Evolutionary conservation across 2,797 vertebrate species (phyloP).

Genomic region (Tenualosa ilisha): DNA sequence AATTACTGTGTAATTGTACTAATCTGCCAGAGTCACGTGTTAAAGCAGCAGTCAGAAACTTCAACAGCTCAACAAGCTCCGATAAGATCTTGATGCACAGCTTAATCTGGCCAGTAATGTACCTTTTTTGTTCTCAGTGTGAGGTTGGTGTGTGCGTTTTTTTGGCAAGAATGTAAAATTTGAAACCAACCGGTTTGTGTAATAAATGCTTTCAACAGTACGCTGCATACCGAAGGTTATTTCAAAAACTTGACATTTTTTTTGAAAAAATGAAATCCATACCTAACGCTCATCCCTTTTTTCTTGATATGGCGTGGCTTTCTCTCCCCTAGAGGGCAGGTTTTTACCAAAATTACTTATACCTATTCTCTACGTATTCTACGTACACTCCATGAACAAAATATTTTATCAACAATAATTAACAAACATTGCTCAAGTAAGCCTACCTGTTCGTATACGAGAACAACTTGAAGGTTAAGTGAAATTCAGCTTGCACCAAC

Average conservation of each 20-base stretch:
- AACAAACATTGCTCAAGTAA: not conserved
- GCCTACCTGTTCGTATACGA: not conserved
- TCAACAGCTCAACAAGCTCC: not conserved
- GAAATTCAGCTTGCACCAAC: not conserved
- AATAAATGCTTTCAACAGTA: conserved; percentile 6
- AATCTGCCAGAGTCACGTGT: not conserved
- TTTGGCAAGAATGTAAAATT: not conserved
- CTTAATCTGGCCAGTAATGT: not conserved
- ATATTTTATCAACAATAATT: not conserved
- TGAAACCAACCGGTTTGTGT: not conserved
- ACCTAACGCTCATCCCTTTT: not conserved
- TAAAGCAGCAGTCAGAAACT: not conserved
- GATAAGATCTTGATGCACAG: not conserved
- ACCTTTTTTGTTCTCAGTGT: not conserved
- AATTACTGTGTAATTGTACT: conserved; percentile 3
- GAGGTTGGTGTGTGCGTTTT: not conserved
- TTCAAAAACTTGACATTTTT: not conserved
- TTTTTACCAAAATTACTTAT: not conserved
- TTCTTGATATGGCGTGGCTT: not conserved
- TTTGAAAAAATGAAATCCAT: not conserved
- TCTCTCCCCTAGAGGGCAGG: conserved; percentile 9
- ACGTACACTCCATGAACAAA: not conserved
- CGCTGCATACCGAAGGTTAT: not conserved
- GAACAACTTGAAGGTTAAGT: not conserved
- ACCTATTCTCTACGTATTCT: too few species aligned